Conservation (phyloP, 2,113 vertebrate species). For the Mellivora capensis region DNA sequence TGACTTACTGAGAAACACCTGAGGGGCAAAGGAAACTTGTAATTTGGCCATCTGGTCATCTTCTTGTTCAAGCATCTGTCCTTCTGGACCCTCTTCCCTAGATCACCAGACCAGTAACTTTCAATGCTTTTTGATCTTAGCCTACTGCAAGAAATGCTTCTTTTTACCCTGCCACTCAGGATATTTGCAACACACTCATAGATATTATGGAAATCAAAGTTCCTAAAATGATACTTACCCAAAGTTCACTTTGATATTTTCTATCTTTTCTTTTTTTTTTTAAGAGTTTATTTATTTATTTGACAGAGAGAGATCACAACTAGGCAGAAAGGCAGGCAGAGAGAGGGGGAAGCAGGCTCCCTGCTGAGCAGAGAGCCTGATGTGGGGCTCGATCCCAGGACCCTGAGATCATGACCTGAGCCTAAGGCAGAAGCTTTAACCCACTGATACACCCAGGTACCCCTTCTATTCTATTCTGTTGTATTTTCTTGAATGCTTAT, state of each 20-base stretch:
- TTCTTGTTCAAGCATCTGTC: slow-evolving; percentile 60
- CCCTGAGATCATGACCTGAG: too few relatives aligned
- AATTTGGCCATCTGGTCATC: slow-evolving; percentile 68
- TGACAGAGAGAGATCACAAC: too few relatives aligned
- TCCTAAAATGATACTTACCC: background rate
- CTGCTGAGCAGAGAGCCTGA: too few relatives aligned
- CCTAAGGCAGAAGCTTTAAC: too few relatives aligned
- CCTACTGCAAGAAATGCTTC: background rate
- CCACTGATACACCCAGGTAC: too few relatives aligned
- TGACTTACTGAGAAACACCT: slow-evolving; percentile 63
- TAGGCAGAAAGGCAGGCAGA: too few relatives aligned
- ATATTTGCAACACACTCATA: background rate
- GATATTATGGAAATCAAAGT: background rate
- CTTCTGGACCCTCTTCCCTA: background rate
- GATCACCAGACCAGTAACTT: slow-evolving; percentile 5
- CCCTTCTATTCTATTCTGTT: slow-evolving; percentile 2
- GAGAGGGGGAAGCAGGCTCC: too few relatives aligned
- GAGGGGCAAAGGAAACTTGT: slow-evolving; percentile 51
- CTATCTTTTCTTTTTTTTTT: background rate
- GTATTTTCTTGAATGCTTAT: slow-evolving; percentile 23
- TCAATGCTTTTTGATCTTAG: slow-evolving; percentile 20
- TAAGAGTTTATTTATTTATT: too few relatives aligned
- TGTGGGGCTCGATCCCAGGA: too few relatives aligned
- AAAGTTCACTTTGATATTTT: background rate
- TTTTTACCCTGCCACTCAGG: background rate